Conservation (phyloP, 2,797 vertebrate species). For the Morus bassanus region DNA sequence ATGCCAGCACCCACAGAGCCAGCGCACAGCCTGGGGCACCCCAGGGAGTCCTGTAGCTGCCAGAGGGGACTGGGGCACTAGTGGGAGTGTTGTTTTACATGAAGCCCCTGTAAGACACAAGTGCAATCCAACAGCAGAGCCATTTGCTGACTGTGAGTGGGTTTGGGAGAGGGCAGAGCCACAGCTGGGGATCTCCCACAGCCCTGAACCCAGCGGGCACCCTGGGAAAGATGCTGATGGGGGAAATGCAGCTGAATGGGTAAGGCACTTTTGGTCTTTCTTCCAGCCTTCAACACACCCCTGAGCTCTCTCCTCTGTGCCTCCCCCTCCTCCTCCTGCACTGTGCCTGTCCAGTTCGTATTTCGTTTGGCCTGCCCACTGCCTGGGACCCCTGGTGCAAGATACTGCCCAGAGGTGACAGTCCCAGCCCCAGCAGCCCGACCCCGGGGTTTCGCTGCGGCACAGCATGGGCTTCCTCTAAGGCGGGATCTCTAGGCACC, state of each 20-base stretch:
- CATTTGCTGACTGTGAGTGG: background rate
- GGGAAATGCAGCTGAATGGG: background rate
- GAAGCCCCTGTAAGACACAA: background rate
- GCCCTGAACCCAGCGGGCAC: background rate
- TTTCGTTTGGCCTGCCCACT: background rate
- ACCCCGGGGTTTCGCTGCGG: rapidly evolving
- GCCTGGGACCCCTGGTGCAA: background rate
- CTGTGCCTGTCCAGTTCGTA: background rate
- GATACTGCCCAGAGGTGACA: background rate
- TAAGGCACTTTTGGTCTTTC: background rate
- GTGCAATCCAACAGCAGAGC: background rate
- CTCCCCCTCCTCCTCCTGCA: background rate
- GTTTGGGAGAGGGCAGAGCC: background rate
- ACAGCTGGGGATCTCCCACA: background rate
- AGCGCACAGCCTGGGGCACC: background rate
- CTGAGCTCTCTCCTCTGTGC: background rate
- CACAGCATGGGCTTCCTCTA: background rate
- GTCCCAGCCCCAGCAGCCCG: background rate
- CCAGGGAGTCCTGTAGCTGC: background rate
- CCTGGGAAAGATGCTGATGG: background rate
- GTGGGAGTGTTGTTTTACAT: no score
- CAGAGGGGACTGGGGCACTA: background rate
- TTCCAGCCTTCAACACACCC: background rate
- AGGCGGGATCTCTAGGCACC: no score
- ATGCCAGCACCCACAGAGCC: rapidly evolving